Evolutionary conservation across 2,113 vertebrate genomes (phyloP).

Genomic region (Stegostoma tigrinum): DNA sequence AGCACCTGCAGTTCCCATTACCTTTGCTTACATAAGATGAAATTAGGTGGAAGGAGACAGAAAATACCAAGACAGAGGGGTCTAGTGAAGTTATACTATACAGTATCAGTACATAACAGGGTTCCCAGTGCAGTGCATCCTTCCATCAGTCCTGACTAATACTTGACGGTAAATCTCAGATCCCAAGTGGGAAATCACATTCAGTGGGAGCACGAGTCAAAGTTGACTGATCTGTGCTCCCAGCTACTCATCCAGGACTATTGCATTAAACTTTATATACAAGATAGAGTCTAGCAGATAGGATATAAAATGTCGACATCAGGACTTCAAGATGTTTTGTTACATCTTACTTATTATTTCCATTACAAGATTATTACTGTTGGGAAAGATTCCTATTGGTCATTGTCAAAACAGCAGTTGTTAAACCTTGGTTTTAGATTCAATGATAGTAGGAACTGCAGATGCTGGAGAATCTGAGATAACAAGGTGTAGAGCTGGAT

Average conservation of each 20-base stretch:
- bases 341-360: background rate
- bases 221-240: background rate
- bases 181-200: background rate
- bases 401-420: background rate
- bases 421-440: background rate
- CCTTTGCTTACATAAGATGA: background rate
- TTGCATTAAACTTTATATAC: background rate
- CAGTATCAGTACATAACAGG: background rate
- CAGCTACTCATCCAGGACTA: background rate
- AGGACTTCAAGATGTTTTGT: background rate
- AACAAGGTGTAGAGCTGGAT: too few relatives aligned
- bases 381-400: background rate
- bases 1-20: too few relatives aligned
- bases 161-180: background rate
- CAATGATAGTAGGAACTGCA: background rate
- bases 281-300: background rate
- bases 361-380: too few relatives aligned
- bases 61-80: background rate
- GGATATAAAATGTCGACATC: background rate
- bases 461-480: too few relatives aligned
- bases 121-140: background rate
- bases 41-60: background rate
- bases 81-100: background rate
- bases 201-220: background rate
- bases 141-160: background rate